Evolutionary conservation across 1,140 invertebrate species (phyloP), one percentile per base, ranked within the genome.

Genomic region (Zeugodacus cucurbitae): DNA sequence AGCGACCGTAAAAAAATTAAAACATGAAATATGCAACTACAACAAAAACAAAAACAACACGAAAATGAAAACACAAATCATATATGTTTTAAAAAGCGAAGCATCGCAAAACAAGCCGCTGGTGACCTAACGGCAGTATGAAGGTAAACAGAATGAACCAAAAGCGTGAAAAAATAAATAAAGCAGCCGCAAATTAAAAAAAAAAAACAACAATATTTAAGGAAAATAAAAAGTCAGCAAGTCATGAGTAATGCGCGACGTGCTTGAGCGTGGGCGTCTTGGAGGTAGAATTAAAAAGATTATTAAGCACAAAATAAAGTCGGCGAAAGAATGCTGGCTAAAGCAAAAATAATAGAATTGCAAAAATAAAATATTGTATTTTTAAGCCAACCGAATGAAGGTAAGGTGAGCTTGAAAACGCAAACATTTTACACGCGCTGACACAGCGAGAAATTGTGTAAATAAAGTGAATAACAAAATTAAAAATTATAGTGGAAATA

Each of bases 61-160:
- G 32, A 48, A 48, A 82, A 48, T 70, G 26, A 62, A 62, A 62
- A 26, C 22, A 62, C 10, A 82, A 44, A 82, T 4, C 3, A 4
- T 4, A 54, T 54, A 54, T 54, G 48, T 54, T 48, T 70, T 48
- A 54, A 82, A 48, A 41, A n/a, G 29, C 8, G 22, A 74, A 29
- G n/a, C 70, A 20, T n/a, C 41, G 17, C 5, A n/a, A 78, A 78
- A 44, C n/a, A 26, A 44, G 70, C 70, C 74, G 5, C 74, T 54
- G 22, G 74, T 82, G 37, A 82, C 74, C 74, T 82, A 82, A 82
- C 74, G 74, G 74, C 74, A 48, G 74, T 48, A 48, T 29, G 74
- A 3, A 29, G n/a, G 20, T n/a, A 34, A 37, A 41, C n/a, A 62
- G n/a, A 67, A 67, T 26, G 34, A 48, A 54, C 32, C 17, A 32